Evolutionary conservation across 2,888 invertebrate species (phyloP).

Genomic region (Campoplex capitator): DNA sequence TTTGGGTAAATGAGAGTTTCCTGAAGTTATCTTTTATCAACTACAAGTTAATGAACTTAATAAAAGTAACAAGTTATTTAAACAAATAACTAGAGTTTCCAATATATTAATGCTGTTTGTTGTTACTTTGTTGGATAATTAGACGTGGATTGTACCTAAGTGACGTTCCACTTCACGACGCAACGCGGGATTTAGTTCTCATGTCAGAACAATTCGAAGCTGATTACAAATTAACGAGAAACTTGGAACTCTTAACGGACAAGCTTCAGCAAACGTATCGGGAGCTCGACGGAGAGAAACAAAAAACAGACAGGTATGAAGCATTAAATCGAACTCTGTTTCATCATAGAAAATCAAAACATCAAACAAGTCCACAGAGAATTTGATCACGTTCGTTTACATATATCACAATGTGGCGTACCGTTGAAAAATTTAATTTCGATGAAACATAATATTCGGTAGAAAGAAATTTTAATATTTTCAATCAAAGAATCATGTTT

Average conservation of each 20-base stretch:
- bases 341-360: background rate
- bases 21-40: background rate
- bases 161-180: conserved; percentile 98
- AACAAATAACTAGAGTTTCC: no score
- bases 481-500: background rate
- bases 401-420: background rate
- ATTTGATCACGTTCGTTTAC: background rate
- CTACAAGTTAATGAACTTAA: background rate
- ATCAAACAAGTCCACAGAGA: background rate
- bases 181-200: conserved; percentile 96
- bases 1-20: background rate
- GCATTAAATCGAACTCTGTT: background rate
- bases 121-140: conserved; percentile 68
- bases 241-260: conserved; percentile 96
- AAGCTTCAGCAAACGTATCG: conserved; percentile 97
- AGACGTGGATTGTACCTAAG: conserved; percentile 96
- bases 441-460: background rate
- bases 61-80: no score
- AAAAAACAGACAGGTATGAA: conserved; percentile 95
- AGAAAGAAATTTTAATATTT: background rate
- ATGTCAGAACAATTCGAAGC: conserved; percentile 99
- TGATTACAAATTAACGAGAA: conserved; percentile 97
- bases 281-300: conserved; percentile 96
- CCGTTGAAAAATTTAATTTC: background rate
- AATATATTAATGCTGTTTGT: background rate